Evolutionary conservation across 2,888 invertebrate genomes (phyloP).

Genomic region (Alviniconcha strummeri): DNA sequence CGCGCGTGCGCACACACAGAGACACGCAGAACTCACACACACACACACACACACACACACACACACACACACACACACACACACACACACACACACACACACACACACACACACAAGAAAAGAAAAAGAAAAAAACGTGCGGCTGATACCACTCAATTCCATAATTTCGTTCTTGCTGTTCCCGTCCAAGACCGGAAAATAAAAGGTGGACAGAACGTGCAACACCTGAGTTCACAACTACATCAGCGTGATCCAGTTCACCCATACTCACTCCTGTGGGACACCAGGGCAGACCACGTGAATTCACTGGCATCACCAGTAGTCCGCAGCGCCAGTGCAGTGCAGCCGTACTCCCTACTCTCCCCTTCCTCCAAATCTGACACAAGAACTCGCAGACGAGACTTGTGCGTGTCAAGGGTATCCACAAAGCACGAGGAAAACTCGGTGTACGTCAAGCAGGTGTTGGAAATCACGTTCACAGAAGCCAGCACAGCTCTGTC

Average conservation of each 20-base stretch:
- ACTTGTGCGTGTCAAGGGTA: background rate
- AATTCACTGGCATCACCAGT: background rate
- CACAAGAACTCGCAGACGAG: constrained; percentile 19
- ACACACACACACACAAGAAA: constrained; percentile 8
- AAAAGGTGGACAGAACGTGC: too few species aligned
- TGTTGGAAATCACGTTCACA: background rate
- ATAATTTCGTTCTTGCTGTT: too few species aligned
- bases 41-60: constrained; percentile 15
- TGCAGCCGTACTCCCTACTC: constrained; percentile 3
- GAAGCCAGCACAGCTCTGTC: constrained; percentile 8
- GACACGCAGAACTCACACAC: background rate
- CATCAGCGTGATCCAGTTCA: too few species aligned
- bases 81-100: constrained; percentile 26
- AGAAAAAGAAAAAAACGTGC: too few species aligned
- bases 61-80: constrained; percentile 25
- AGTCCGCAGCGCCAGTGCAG: background rate
- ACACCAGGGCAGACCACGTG: constrained; percentile 9
- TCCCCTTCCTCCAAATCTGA: constrained; percentile 15
- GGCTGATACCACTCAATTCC: too few species aligned
- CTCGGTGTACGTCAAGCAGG: constrained; percentile 15
- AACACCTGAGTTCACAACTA: too few species aligned
- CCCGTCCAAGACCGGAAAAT: too few species aligned
- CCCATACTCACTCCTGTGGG: constrained; percentile 13
- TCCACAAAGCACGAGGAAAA: constrained; percentile 23
- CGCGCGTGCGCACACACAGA: background rate